A percentile compares a stretch with the other conserved stretches of the same genome.
Evolutionary conservation across 2,888 invertebrate species (phyloP).

Genomic region (Mythimna pallens): DNA sequence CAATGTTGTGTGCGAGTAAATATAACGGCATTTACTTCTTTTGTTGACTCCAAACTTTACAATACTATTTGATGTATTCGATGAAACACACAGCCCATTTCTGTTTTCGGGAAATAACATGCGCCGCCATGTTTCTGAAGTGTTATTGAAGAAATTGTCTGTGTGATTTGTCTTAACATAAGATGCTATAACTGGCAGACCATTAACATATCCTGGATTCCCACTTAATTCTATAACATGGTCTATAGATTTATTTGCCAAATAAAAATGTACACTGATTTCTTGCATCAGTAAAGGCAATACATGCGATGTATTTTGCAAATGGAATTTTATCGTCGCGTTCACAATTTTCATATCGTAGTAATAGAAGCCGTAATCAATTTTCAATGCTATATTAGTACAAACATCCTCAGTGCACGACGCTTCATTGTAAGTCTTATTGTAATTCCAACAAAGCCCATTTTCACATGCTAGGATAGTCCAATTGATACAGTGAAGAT

Average conservation of each 20-base stretch:
- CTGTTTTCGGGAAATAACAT: slow-evolving; percentile 79
- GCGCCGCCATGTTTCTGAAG: slow-evolving; percentile 58
- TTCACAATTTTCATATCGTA: slow-evolving; percentile 78
- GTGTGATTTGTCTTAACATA: slow-evolving; percentile 76
- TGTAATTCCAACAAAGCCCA: slow-evolving; percentile 73
- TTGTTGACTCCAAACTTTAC: slow-evolving; percentile 88
- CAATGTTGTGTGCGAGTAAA: slow-evolving; percentile 56
- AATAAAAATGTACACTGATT: slow-evolving; percentile 77
- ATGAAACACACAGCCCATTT: slow-evolving; percentile 83
- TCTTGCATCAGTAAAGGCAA: slow-evolving; percentile 77
- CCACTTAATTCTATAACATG: slow-evolving; percentile 91
- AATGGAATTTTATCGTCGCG: slow-evolving; percentile 78
- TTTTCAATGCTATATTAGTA: slow-evolving; percentile 76
- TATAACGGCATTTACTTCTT: slow-evolving; percentile 84
- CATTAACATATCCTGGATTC: slow-evolving; percentile 93
- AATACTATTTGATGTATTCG: slow-evolving; percentile 75
- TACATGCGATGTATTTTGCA: slow-evolving; percentile 69
- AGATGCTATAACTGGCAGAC: slow-evolving; percentile 91
- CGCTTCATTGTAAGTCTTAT: slow-evolving; percentile 77
- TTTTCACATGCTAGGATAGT: slow-evolving; percentile 77
- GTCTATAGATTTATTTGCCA: slow-evolving; percentile 76
- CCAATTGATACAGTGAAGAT: slow-evolving; percentile 82
- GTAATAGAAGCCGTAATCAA: slow-evolving; percentile 82
- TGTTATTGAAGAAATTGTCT: slow-evolving; percentile 76
- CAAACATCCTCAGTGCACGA: slow-evolving; percentile 78